Evolutionary conservation across 1,140 invertebrate species (phyloP), one percentile per base, ranked within the genome.

Genomic region (Papilio xuthus): DNA sequence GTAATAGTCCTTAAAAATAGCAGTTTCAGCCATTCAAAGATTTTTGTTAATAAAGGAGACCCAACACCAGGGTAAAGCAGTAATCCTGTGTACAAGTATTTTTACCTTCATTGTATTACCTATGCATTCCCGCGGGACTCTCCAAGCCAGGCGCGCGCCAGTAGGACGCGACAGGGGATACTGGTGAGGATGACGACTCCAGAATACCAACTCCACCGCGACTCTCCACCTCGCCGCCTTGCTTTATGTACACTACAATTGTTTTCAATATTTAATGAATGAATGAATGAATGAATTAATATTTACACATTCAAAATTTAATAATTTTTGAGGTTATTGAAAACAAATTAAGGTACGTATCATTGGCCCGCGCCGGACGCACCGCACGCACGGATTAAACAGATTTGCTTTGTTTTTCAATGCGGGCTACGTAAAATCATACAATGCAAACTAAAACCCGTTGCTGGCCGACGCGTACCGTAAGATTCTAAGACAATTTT

Each of bases 231-330:
- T 94, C 93, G 20, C 92, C 90, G 0, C 90, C 89, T 88, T 94
- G 93, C 63, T 93, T 94, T 84, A 94, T 94, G 81, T 94, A 94
- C 78, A 94, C 94, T 94, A 84, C 0, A 84, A 77, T 85, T 12
- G 78, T 26, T 37, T 37, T 47, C 77, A 75, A 18, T 13, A 67
- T 67, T 67, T 18, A 67, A n/a, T n/a, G n/a, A n/a, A n/a, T n/a
- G n/a, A n/a, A n/a, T n/a, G n/a, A n/a, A n/a, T n/a, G n/a, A n/a
- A n/a, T n/a, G n/a, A n/a, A n/a, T n/a, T n/a, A n/a, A 63, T 63
- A 63, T 18, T 20, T 53, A 44, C 3, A 32, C 2, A 32, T 2
- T 2, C 32, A 32, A 32, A 32, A 6, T 32, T 32, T 32, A 6
- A 32, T 32, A 32, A 32, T 32, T 2, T 32, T 32, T 32, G 2